Evolutionary conservation across 1,140 invertebrate species (phyloP).

Genomic region (Anastrepha obliqua): DNA sequence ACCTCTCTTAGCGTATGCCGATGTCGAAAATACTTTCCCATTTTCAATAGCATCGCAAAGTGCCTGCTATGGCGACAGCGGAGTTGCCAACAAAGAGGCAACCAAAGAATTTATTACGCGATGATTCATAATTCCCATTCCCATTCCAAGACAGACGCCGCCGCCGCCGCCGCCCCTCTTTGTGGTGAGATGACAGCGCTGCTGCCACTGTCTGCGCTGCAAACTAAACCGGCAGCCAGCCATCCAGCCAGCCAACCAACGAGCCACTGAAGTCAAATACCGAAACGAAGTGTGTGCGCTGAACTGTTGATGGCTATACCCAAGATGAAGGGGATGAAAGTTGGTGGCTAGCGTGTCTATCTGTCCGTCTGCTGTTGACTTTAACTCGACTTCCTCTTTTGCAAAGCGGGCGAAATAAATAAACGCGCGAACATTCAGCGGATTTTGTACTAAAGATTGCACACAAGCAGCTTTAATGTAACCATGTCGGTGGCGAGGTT

Average conservation of each 20-base stretch:
- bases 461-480: neutral
- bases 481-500: neutral
- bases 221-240: neutral
- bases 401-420: slow-evolving; percentile 15
- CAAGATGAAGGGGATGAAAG: neutral
- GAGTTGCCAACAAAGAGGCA: neutral
- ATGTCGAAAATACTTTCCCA: slow-evolving; percentile 14
- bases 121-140: slow-evolving; percentile 48
- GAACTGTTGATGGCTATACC: slow-evolving; percentile 29
- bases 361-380: neutral
- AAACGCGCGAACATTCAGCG: neutral
- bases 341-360: neutral
- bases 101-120: slow-evolving; percentile 46
- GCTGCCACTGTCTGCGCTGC: slow-evolving; percentile 5
- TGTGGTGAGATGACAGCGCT: neutral
- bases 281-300: slow-evolving; percentile 48
- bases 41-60: slow-evolving; percentile 38
- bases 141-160: neutral
- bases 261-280: slow-evolving; percentile 43
- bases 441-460: neutral
- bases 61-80: neutral
- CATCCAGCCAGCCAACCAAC: neutral
- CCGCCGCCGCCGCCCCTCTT: neutral
- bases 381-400: slow-evolving; percentile 15
- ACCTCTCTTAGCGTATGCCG: neutral